Conservation (phyloP, 1,140 invertebrate species). For the Eupristina koningsbergeri region DNA sequence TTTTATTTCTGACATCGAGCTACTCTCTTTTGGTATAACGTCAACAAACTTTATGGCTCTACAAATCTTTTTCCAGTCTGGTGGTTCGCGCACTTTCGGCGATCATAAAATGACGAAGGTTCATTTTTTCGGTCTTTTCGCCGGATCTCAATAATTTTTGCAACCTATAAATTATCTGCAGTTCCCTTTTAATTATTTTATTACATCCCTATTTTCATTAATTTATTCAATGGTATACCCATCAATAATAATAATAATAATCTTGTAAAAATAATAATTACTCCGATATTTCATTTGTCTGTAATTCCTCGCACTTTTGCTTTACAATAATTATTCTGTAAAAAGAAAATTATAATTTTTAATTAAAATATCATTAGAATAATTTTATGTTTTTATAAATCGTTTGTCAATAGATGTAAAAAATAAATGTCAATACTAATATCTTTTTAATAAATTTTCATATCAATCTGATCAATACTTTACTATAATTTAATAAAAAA, state of each 20-base stretch:
- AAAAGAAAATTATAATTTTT: no score
- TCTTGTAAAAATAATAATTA: background rate
- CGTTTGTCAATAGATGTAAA: no score
- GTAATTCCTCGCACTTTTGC: background rate
- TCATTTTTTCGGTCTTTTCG: constrained; percentile 39
- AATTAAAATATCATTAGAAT: no score
- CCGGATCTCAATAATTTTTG: constrained; percentile 34
- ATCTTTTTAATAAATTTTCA: no score
- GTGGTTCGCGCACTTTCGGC: constrained; percentile 25
- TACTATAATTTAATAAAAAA: no score
- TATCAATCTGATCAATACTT: no score
- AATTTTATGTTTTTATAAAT: no score
- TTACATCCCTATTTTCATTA: background rate
- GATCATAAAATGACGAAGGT: constrained; percentile 39
- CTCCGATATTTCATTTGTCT: background rate
- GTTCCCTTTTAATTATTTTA: constrained; percentile 35
- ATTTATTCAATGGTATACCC: background rate
- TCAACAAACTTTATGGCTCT: constrained; percentile 36
- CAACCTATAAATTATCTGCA: constrained; percentile 32
- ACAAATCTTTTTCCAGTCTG: constrained; percentile 39
- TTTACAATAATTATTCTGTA: background rate
- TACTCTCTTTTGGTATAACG: constrained; percentile 25
- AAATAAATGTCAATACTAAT: no score
- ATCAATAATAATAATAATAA: background rate
- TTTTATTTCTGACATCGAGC: constrained; percentile 33